Percentiles rank a stretch among this genome's conserved stretches.
Evolutionary conservation across 2,113 vertebrate species (phyloP).

Genomic region (Ciconia boyciana): DNA sequence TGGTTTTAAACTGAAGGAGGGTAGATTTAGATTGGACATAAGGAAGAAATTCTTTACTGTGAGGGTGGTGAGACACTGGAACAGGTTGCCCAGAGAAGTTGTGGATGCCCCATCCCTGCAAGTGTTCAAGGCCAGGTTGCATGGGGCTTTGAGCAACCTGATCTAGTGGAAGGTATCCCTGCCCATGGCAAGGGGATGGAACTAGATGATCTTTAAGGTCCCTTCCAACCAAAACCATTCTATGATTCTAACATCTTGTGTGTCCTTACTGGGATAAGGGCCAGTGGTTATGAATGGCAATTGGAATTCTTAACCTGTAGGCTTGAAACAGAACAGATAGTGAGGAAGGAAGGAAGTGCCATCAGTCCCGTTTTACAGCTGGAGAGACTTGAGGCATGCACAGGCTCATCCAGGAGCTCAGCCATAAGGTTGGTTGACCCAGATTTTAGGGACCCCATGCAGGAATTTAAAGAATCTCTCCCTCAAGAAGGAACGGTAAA

Average conservation of each 20-base stretch:
- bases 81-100: background rate
- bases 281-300: background rate
- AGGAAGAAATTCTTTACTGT: background rate
- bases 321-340: background rate
- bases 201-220: background rate
- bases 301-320: background rate
- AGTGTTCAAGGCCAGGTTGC: background rate
- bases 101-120: background rate
- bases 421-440: background rate
- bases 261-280: background rate
- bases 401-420: background rate
- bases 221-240: background rate
- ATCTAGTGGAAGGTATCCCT: fast-evolving
- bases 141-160: background rate
- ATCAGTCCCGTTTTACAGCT: background rate
- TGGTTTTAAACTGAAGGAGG: background rate
- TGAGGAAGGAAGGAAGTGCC: background rate
- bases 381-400: background rate
- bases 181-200: no score
- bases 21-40: background rate
- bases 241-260: background rate
- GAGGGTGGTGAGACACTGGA: fast-evolving
- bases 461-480: background rate
- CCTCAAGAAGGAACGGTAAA: background rate
- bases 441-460: background rate